Conservation (phyloP, 2,113 vertebrate species). For the Rhombomys opimus region DNA sequence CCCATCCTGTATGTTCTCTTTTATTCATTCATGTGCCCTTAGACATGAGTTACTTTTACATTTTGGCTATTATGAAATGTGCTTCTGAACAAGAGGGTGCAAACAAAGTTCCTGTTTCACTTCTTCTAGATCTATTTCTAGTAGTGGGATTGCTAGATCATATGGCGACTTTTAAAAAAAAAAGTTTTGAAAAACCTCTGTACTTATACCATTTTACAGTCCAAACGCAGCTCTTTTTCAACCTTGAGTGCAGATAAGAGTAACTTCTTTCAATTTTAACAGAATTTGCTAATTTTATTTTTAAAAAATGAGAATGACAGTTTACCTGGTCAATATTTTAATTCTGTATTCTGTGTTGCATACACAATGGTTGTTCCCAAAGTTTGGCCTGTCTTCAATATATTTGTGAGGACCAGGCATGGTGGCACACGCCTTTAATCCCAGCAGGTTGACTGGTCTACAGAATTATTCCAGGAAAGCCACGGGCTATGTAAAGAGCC, state of each 20-base stretch:
- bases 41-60: background rate
- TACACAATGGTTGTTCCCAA: background rate
- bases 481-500: background rate
- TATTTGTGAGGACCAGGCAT: background rate
- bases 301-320: background rate
- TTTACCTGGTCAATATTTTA: slow-evolving; percentile 17
- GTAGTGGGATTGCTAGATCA: background rate
- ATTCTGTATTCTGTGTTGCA: slow-evolving; percentile 4
- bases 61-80: background rate
- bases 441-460: background rate
- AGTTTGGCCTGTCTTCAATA: background rate
- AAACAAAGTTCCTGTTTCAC: background rate
- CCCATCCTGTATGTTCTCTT: background rate
- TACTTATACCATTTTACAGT: slow-evolving; percentile 8
- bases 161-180: background rate
- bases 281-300: slow-evolving; percentile 39
- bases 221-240: slow-evolving; percentile 25
- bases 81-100: background rate
- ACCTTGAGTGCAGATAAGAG: background rate
- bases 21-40: background rate
- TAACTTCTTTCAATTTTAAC: slow-evolving; percentile 53
- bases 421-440: background rate
- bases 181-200: background rate
- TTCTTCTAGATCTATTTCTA: background rate
- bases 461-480: background rate